Evolutionary conservation across 2,113 vertebrate species (phyloP).

Genomic region (Hippocampus zosterae): DNA sequence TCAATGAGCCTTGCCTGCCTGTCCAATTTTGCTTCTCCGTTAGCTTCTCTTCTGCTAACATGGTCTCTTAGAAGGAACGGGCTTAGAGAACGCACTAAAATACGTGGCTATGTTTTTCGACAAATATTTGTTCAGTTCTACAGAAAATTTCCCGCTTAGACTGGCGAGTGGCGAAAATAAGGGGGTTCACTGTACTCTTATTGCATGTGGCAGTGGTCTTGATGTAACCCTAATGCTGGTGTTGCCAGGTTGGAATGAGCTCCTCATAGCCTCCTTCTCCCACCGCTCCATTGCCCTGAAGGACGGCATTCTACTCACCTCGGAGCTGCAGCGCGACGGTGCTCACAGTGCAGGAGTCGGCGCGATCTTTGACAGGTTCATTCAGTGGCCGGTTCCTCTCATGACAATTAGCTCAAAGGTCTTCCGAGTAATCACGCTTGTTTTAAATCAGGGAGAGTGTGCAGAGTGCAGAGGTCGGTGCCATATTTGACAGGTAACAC

Average conservation of each 20-base stretch:
- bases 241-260: constrained; percentile 85
- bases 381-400: no score
- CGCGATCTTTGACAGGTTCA: constrained; percentile 86
- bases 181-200: not conserved
- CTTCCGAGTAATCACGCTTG: not conserved
- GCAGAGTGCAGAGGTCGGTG: constrained; percentile 92
- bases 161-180: not conserved
- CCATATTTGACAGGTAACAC: constrained; percentile 94
- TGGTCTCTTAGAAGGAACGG: no score
- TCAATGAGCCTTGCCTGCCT: no score
- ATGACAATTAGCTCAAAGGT: not conserved
- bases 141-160: no score
- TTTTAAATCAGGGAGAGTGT: constrained; percentile 75
- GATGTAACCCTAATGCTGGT: not conserved
- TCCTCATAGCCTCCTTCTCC: constrained; percentile 90
- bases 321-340: constrained; percentile 83
- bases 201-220: no score
- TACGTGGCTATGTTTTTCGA: no score
- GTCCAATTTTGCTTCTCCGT: no score
- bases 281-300: constrained; percentile 87
- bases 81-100: no score
- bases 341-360: constrained; percentile 82
- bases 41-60: no score
- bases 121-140: no score
- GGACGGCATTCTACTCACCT: constrained; percentile 85